Base-by-base conservation (phyloP, 2,113 vertebrate genomes). In the Agelaius tricolor region DNA sequence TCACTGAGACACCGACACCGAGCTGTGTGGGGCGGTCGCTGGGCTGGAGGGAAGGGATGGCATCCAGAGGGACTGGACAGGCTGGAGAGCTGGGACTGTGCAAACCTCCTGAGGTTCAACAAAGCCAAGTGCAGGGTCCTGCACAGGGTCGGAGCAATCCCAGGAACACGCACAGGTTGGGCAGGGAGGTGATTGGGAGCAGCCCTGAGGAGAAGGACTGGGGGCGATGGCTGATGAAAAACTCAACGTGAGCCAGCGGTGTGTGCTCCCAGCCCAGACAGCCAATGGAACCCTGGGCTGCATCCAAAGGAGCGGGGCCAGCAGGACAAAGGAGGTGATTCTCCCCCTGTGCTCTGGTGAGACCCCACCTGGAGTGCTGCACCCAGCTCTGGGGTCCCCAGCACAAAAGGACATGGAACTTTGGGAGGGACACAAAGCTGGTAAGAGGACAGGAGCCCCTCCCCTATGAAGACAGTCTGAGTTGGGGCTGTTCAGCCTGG, bases 11-110 rank as follows among this genome's bases (percentile, higher is more conserved):
- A 52, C 51, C 27, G 3, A 54, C 6, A 30, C 52, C 6, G 17
- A 54, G 17, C 28, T 30, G 28, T 18, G 52, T 19, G 52, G 52
- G n/a, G 28, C 2, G 2, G 18, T 35, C 2, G 1, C 11, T 4
- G 5, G 4, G 4, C 27, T 49, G 74, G 15, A 47, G n/a, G 57
- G 57, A 62, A 33, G 74, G 74, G 44, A 33, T 33, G 57, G 44
- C 31, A 58, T 46, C 41, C 72, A 58, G 41, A 58, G 54, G 54
- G 31, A 37, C 41, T 59, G 55, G 33, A 47, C 41, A 58, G 41
- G 41, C 19, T 17, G 7, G 54, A 58, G 39, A 58, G 54, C 7
- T n/a, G 31, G 23, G 39, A 7, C 17, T 21, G 54, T 14, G 72
- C 41, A 46, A 74, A 46, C 10, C 41, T 35, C 52, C 8, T n/a